phyloP scores from a whole-genome alignment of 2,113 vertebrate genomes.

The Epinephelus lanceolatus region DNA sequence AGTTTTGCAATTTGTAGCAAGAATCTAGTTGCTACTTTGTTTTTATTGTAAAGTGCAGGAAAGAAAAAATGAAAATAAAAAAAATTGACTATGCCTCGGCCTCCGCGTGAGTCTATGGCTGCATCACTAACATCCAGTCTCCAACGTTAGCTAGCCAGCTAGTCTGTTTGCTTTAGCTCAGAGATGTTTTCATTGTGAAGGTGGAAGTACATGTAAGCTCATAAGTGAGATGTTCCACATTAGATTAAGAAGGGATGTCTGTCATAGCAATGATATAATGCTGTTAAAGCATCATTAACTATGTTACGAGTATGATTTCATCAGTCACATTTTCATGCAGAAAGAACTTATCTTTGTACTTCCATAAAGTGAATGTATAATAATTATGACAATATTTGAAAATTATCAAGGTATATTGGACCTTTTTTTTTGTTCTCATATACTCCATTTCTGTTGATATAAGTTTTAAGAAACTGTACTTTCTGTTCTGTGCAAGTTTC shows the following conservation, averaged over 20 bases:
- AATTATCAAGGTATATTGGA: no score
- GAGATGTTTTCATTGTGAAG: background rate
- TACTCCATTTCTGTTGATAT: background rate
- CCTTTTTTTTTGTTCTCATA: background rate
- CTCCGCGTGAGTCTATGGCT: no score
- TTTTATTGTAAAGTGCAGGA: no score
- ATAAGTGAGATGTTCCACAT: background rate
- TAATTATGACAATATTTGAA: background rate
- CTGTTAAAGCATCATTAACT: background rate
- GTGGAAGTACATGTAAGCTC: background rate
- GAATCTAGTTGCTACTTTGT: no score
- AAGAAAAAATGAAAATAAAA: no score
- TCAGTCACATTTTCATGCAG: background rate
- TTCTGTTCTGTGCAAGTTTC: background rate
- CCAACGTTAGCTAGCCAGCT: background rate
- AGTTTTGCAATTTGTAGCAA: no score
- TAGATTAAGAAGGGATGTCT: background rate
- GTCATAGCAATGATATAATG: background rate
- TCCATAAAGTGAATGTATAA: background rate
- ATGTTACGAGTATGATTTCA: background rate
- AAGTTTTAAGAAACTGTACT: background rate
- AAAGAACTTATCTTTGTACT: background rate
- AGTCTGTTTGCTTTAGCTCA: background rate
- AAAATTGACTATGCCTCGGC: no score
- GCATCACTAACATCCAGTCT: background rate